Conservation (phyloP, 2,888 invertebrate species). For the Oscheius sp. region DNA sequence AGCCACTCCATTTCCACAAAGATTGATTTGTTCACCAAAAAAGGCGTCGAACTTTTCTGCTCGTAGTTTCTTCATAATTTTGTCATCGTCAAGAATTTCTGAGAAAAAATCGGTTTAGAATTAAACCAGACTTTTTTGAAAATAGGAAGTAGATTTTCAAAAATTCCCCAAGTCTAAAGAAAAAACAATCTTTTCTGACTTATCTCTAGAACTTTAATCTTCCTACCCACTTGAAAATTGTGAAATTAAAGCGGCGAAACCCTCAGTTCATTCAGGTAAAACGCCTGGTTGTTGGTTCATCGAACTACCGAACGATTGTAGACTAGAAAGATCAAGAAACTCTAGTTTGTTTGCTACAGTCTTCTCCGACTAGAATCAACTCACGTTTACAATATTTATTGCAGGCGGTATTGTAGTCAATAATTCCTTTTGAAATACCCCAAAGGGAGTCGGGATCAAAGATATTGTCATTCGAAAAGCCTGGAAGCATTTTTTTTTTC, state of each 20-base stretch:
- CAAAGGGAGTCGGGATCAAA: background rate
- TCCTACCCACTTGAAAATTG: background rate
- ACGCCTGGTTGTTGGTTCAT: background rate
- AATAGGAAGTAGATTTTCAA: background rate
- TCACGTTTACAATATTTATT: conserved; percentile 11
- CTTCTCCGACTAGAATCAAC: background rate
- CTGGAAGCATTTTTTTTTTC: background rate
- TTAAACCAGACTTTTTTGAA: background rate
- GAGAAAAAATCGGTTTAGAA: background rate
- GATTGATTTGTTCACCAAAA: conserved; percentile 51
- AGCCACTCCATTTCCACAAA: conserved; percentile 51
- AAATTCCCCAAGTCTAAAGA: background rate
- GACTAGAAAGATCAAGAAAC: too few species aligned
- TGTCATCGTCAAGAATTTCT: conserved; percentile 41
- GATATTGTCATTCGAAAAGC: conserved; percentile 8
- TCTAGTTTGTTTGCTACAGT: background rate
- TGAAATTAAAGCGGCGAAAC: background rate
- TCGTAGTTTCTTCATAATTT: conserved; percentile 41
- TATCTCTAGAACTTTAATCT: background rate
- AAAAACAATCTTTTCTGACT: background rate
- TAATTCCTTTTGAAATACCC: background rate
- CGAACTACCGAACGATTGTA: too few species aligned
- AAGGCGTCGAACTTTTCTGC: conserved; percentile 54
- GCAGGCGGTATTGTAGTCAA: background rate
- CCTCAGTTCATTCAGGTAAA: background rate